phyloP scores from a whole-genome alignment of 2,888 invertebrate species.

The Cenopis cana region DNA sequence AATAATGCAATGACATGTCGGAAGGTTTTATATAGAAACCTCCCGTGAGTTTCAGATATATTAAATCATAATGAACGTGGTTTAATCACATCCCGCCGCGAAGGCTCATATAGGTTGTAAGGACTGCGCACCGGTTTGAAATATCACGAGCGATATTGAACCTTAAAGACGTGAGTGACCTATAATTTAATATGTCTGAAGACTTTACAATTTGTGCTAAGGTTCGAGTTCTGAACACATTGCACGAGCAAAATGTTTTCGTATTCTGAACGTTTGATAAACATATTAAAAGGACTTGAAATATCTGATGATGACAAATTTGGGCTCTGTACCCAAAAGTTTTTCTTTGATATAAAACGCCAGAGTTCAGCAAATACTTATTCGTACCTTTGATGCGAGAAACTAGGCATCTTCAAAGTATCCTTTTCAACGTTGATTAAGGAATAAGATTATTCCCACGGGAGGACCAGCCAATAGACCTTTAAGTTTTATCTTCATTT shows the following conservation, averaged over 20 bases:
- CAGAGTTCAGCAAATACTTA: slow-evolving; percentile 20
- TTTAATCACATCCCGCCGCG: too few relatives aligned
- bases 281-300: slow-evolving; percentile 37
- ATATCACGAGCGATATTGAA: too few relatives aligned
- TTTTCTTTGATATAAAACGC: slow-evolving; percentile 40
- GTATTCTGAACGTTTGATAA: slow-evolving; percentile 13
- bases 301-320: slow-evolving; percentile 40
- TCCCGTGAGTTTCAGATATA: too few relatives aligned
- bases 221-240: slow-evolving; percentile 13
- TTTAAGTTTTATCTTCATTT: slow-evolving; percentile 1
- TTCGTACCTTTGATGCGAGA: slow-evolving; percentile 24
- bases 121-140: too few relatives aligned
- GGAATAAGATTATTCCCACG: slow-evolving; percentile 24
- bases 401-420: slow-evolving; percentile 26
- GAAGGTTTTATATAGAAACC: too few relatives aligned
- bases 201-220: slow-evolving; percentile 14
- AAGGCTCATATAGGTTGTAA: too few relatives aligned
- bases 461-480: background rate
- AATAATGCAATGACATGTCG: too few relatives aligned
- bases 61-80: too few relatives aligned
- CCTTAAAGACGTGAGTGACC: too few relatives aligned
- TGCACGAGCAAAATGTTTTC: slow-evolving; percentile 12
- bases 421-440: slow-evolving; percentile 34
- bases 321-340: slow-evolving; percentile 36
- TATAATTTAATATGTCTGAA: background rate